Evolutionary conservation across 2,113 vertebrate species (phyloP), one percentile per base, ranked within the genome.

Genomic region (Corythornis vintsioides): DNA sequence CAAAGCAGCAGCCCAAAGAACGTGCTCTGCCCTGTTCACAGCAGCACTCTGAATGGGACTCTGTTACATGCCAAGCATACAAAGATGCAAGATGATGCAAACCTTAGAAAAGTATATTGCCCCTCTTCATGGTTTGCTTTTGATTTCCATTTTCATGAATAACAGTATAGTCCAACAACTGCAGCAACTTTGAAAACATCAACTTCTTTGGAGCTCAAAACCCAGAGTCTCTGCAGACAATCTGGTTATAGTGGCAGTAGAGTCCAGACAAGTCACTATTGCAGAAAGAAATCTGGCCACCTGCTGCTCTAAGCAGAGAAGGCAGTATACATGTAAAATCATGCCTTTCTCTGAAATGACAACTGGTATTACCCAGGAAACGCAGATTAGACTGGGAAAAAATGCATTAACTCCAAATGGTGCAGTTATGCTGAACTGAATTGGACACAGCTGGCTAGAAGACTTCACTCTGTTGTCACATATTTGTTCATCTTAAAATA

Each of bases 1-100:
- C 89, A 95, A 92, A 91, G 93, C 78, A 80, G 82, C 85, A 76
- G 82, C n/a, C 56, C 50, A 70, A 86, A 92, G 88, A 85, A 80
- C 1, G 31, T 83, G 81, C 81, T 88, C 77, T 79, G 84, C 66
- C 64, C 48, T 79, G 79, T 69, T 90, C 79, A 88, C 28, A 84
- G 71, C 74, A 85, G 84, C 33, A 15, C 59, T 61, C 59, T 89
- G 89, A 95, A 91, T 88, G 26, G 79, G 79, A 85, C 88, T 40
- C 0, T 2, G 85, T 52, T 92, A 90, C 93, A 95, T n/a, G 93
- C 85, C 83, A 80, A 90, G 94, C 79, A 95, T 92, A 93, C 79
- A 91, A 95, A 95, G 86, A 90, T 71, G 85, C 83, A 88, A 60
- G 72, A 91, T 55, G 88, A 91, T 91, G 88, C 64, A 95, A 91